phyloP scores from a whole-genome alignment of 2,888 invertebrate species.

The Cyaniris semiargus region DNA sequence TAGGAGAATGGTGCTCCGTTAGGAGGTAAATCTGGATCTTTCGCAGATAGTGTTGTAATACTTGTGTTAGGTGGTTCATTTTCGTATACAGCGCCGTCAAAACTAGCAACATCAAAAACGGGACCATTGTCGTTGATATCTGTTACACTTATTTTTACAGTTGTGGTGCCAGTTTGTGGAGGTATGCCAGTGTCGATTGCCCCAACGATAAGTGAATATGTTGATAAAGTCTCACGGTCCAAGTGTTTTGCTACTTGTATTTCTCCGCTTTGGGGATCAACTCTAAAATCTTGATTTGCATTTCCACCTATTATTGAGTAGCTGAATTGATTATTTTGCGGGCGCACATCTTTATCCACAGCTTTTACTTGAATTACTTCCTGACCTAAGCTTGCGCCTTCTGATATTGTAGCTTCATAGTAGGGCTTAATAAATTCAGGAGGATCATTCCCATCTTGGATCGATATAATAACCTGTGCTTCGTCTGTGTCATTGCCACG shows the following conservation, averaged over 20 bases:
- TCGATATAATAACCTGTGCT: slow-evolving; percentile 94
- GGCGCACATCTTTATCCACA: slow-evolving; percentile 93
- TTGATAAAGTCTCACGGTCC: slow-evolving; percentile 89
- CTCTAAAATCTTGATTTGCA: slow-evolving; percentile 89
- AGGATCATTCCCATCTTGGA: slow-evolving; percentile 98
- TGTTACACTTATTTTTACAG: slow-evolving; percentile 87
- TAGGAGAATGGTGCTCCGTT: slow-evolving; percentile 96
- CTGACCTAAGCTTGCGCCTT: slow-evolving; percentile 88
- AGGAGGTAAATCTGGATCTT: slow-evolving; percentile 93
- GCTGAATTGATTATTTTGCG: slow-evolving; percentile 94
- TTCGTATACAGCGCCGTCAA: slow-evolving; percentile 90
- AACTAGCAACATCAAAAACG: slow-evolving; percentile 85
- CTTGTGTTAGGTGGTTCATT: slow-evolving; percentile 92
- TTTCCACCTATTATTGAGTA: slow-evolving; percentile 94
- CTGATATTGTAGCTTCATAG: slow-evolving; percentile 90
- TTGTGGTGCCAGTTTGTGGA: slow-evolving; percentile 94
- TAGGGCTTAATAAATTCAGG: slow-evolving; percentile 91
- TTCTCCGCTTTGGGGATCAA: slow-evolving; percentile 92
- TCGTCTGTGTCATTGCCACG: slow-evolving; percentile 97
- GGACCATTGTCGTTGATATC: slow-evolving; percentile 98
- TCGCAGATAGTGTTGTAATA: slow-evolving; percentile 91
- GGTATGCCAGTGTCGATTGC: slow-evolving; percentile 94
- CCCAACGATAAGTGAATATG: slow-evolving; percentile 89
- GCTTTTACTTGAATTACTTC: slow-evolving; percentile 90
- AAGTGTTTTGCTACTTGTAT: slow-evolving; percentile 87